Evolutionary conservation across 2,888 invertebrate species (phyloP).

Genomic region (Cecidostiba fungosa): DNA sequence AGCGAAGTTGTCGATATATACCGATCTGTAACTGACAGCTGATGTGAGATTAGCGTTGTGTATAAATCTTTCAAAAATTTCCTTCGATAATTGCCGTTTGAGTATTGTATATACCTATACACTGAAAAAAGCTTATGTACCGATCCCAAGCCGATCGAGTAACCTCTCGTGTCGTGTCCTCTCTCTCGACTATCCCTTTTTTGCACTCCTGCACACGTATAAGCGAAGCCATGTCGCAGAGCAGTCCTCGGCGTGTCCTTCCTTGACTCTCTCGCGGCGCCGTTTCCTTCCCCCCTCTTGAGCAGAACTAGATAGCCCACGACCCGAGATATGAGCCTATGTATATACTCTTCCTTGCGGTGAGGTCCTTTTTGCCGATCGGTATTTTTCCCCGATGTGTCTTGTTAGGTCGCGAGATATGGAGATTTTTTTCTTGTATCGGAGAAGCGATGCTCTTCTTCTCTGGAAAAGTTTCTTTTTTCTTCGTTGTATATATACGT

Average conservation of each 20-base stretch:
- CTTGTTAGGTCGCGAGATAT: constrained; percentile 9
- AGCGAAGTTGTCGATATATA: background rate
- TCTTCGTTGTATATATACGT: background rate
- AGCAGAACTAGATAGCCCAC: background rate
- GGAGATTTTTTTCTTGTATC: background rate
- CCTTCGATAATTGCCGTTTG: background rate
- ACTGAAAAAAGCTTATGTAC: background rate
- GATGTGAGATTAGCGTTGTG: background rate
- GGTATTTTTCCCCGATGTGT: background rate
- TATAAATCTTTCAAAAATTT: background rate
- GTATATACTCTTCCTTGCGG: background rate
- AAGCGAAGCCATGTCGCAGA: no score
- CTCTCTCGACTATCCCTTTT: no score
- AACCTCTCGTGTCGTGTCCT: no score
- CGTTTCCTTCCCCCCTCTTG: no score
- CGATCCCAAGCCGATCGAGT: background rate
- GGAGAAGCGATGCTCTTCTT: background rate
- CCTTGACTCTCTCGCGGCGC: no score
- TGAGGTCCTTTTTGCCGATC: constrained; percentile 29
- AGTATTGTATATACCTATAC: no score
- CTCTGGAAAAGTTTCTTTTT: background rate
- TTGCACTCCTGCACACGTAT: no score
- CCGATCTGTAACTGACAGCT: background rate
- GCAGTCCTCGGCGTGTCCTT: no score
- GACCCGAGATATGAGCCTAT: background rate